Conservation (phyloP, 2,888 invertebrate genomes). For the Drosophila diplacantha region DNA sequence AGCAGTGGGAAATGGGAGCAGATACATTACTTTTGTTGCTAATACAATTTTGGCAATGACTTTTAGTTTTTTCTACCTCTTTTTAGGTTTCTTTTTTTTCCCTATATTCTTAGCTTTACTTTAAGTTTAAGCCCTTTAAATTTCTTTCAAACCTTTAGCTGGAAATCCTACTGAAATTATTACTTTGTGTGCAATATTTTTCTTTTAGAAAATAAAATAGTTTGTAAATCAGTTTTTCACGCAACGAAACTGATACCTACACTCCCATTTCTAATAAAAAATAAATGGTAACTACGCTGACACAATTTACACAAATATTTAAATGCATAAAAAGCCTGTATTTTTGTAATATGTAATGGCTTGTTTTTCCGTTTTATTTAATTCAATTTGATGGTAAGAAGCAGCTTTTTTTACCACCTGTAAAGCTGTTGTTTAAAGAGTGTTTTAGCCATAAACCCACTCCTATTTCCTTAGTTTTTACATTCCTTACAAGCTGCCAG, state of each 20-base stretch:
- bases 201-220: not conserved
- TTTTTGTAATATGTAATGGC: not conserved
- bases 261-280: not conserved
- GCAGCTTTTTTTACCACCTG: not conserved
- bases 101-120: not conserved
- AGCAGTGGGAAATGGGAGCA: conserved; percentile 27
- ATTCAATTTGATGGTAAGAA: not conserved
- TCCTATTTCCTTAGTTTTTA: not conserved
- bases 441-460: not conserved
- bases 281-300: too few relatives aligned
- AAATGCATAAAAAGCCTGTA: not conserved
- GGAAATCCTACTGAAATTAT: conserved; percentile 1
- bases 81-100: not conserved
- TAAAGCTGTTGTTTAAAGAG: not conserved
- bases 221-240: not conserved
- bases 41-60: not conserved
- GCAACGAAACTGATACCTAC: not conserved
- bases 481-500: not conserved
- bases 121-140: not conserved
- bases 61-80: not conserved
- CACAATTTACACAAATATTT: not conserved
- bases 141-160: not conserved
- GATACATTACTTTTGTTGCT: conserved; percentile 4
- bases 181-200: not conserved
- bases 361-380: not conserved